Evolutionary conservation across 1,140 invertebrate species (phyloP).

Genomic region (Sycophaga agraensis): DNA sequence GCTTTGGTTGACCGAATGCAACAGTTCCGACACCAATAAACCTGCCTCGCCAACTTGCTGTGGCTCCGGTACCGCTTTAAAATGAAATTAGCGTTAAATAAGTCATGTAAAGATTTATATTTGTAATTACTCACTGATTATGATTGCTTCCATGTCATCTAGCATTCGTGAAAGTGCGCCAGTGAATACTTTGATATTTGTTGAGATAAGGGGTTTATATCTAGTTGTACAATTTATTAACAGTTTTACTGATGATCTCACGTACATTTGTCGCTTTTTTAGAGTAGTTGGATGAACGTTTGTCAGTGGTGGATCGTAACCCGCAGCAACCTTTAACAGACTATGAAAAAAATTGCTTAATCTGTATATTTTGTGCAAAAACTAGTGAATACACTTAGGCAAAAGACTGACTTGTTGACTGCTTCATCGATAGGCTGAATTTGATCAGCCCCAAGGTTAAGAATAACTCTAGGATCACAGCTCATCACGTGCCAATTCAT

Average conservation of each 20-base stretch:
- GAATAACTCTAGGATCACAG: constrained; percentile 71
- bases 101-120: too few relatives aligned
- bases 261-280: constrained; percentile 63
- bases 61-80: constrained; percentile 55
- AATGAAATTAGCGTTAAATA: constrained; percentile 34
- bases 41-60: constrained; percentile 59
- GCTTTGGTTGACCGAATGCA: constrained; percentile 57
- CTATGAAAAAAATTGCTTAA: too few relatives aligned
- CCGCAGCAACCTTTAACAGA: constrained; percentile 64
- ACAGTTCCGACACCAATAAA: constrained; percentile 55
- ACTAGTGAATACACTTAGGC: too few relatives aligned
- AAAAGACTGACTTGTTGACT: constrained; percentile 56
- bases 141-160: constrained; percentile 63
- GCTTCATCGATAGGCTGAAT: constrained; percentile 58
- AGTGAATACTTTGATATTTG: constrained; percentile 59
- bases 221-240: constrained; percentile 62
- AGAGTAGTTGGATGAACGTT: constrained; percentile 58
- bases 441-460: constrained; percentile 55
- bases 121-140: too few relatives aligned
- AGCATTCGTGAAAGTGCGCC: constrained; percentile 60
- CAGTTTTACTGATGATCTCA: constrained; percentile 63
- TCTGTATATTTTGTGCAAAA: not conserved
- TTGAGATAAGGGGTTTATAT: constrained; percentile 58
- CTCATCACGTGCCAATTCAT: constrained; percentile 79
- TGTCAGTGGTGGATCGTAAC: constrained; percentile 54